phyloP scores from a whole-genome alignment of 2,888 invertebrate genomes.

The Tinea pellionella region DNA sequence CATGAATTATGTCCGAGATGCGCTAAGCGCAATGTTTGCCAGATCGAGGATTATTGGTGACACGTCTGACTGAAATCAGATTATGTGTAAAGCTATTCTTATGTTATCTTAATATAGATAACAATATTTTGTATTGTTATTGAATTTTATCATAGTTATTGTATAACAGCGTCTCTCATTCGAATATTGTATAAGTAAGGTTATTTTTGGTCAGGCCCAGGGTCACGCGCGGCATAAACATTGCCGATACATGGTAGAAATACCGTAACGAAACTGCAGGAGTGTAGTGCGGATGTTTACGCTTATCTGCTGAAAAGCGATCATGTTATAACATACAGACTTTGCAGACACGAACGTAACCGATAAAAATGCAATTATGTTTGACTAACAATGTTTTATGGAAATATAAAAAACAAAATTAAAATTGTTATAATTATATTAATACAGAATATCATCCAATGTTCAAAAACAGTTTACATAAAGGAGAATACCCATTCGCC shows the following conservation, averaged over 20 bases:
- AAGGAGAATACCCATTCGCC: too few relatives aligned
- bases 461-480: background rate
- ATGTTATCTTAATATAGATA: too few relatives aligned
- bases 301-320: background rate
- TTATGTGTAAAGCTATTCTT: background rate
- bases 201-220: conserved; percentile 33
- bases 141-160: background rate
- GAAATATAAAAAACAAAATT: background rate
- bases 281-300: conserved; percentile 14
- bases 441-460: background rate
- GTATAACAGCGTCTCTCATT: conserved; percentile 22
- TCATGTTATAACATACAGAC: background rate
- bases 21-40: conserved; percentile 31
- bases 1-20: conserved; percentile 32
- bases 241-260: conserved; percentile 24
- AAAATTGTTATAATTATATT: background rate
- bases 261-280: conserved; percentile 17
- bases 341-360: background rate
- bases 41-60: conserved; percentile 39
- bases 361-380: conserved; percentile 5
- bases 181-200: conserved; percentile 32
- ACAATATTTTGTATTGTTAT: too few relatives aligned
- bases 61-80: conserved; percentile 17
- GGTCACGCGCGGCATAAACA: conserved; percentile 28
- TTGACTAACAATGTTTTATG: background rate